Conservation (phyloP, 2,888 invertebrate species). For the Amiota mariae region DNA sequence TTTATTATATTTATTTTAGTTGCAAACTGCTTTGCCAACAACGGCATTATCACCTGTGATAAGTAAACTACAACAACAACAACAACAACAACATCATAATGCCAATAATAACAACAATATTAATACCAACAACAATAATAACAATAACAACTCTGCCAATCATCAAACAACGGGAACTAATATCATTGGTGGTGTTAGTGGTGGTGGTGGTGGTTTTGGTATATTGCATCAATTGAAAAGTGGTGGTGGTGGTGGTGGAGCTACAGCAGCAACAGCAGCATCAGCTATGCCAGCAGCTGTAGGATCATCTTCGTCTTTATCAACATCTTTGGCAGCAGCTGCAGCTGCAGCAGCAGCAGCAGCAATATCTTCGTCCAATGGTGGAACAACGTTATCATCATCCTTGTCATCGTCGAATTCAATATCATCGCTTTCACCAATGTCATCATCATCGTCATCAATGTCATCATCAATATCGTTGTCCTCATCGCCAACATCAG, state of each 20-base stretch:
- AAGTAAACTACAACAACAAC: conserved; percentile 62
- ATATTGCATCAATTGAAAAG: conserved; percentile 4
- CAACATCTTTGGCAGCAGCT: conserved; percentile 12
- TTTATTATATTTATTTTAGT: conserved; percentile 47
- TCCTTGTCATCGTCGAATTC: conserved; percentile 24
- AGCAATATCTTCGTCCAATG: not conserved
- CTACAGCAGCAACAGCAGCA: conserved; percentile 27
- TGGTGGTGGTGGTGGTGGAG: conserved; percentile 26
- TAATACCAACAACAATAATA: conserved; percentile 48
- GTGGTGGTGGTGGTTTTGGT: not conserved
- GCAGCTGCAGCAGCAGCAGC: not conserved
- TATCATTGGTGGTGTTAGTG: too few relatives aligned
- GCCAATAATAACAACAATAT: conserved; percentile 42
- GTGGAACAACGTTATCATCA: not conserved
- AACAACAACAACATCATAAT: conserved; percentile 43
- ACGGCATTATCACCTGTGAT: conserved; percentile 73
- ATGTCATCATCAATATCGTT: not conserved
- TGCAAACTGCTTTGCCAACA: conserved; percentile 67
- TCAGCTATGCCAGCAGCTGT: conserved; percentile 45
- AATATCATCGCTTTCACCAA: conserved; percentile 38
- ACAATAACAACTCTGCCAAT: conserved; percentile 39
- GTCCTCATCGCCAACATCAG: conserved; percentile 31
- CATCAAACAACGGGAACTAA: conserved; percentile 31
- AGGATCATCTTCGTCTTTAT: not conserved
- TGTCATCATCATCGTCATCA: conserved; percentile 34